phyloP scores from a whole-genome alignment of 2,113 vertebrate species.

The Podarcis raffonei region DNA sequence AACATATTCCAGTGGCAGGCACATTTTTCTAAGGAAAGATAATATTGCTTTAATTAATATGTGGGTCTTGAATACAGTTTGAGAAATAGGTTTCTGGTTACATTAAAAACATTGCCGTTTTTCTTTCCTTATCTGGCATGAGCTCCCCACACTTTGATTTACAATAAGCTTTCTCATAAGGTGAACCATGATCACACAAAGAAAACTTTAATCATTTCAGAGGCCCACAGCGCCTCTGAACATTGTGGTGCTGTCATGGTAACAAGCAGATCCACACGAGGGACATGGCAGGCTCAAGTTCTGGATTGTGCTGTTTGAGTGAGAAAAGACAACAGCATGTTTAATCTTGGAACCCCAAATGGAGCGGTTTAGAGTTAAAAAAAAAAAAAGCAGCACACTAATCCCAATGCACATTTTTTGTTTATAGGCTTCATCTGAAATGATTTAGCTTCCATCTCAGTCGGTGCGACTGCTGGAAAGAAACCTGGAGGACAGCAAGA shows the following conservation, averaged over 20 bases:
- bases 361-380: background rate
- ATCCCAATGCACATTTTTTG: background rate
- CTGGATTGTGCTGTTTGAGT: background rate
- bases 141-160: background rate
- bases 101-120: background rate
- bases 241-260: slow-evolving; percentile 11
- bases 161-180: background rate
- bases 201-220: slow-evolving; percentile 11
- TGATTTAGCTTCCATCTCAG: background rate
- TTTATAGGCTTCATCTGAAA: background rate
- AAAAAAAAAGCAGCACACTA: background rate
- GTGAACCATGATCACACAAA: background rate
- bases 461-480: background rate
- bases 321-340: background rate
- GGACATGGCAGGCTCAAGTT: background rate
- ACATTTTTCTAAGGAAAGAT: background rate
- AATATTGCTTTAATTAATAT: background rate
- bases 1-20: background rate
- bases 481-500: background rate
- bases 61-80: background rate
- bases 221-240: background rate
- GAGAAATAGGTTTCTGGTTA: background rate
- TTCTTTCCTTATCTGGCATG: background rate
- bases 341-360: background rate
- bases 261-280: background rate